Conservation (phyloP, 2,888 invertebrate species). For the Allophyes oxyacanthae region DNA sequence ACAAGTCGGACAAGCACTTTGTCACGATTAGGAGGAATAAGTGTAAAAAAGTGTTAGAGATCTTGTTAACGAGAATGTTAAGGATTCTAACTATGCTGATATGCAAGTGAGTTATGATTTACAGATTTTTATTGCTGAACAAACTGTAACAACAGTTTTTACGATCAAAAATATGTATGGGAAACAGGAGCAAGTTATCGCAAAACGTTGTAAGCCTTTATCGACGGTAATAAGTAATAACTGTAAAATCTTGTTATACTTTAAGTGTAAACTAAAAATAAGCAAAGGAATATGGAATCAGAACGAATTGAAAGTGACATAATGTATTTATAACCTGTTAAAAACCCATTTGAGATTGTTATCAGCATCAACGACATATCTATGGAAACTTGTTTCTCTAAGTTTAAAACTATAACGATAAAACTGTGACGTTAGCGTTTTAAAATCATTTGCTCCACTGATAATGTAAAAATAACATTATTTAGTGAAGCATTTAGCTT, state of each 20-base stretch:
- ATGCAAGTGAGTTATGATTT: conserved; percentile 22
- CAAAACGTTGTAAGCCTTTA: conserved; percentile 9
- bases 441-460: conserved; percentile 11
- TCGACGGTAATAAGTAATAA: conserved; percentile 12
- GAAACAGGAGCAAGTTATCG: conserved; percentile 27
- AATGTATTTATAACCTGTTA: conserved; percentile 34
- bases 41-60: conserved; percentile 4
- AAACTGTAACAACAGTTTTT: conserved; percentile 21
- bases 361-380: conserved; percentile 13
- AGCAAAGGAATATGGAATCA: conserved; percentile 37
- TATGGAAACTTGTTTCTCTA: conserved; percentile 15
- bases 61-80: conserved; percentile 15
- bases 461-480: not conserved
- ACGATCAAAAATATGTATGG: conserved; percentile 28
- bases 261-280: conserved; percentile 43
- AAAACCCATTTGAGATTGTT: conserved; percentile 20
- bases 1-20: conserved; percentile 18
- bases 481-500: no score
- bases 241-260: conserved; percentile 33
- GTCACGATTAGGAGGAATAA: conserved; percentile 16
- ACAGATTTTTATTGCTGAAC: conserved; percentile 19
- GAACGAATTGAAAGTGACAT: conserved; percentile 36
- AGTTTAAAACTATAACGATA: not conserved
- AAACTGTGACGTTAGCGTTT: not conserved
- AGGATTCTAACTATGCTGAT: conserved; percentile 14